Base-by-base conservation (phyloP, 2,113 vertebrate genomes). In the Nannospalax galili region DNA sequence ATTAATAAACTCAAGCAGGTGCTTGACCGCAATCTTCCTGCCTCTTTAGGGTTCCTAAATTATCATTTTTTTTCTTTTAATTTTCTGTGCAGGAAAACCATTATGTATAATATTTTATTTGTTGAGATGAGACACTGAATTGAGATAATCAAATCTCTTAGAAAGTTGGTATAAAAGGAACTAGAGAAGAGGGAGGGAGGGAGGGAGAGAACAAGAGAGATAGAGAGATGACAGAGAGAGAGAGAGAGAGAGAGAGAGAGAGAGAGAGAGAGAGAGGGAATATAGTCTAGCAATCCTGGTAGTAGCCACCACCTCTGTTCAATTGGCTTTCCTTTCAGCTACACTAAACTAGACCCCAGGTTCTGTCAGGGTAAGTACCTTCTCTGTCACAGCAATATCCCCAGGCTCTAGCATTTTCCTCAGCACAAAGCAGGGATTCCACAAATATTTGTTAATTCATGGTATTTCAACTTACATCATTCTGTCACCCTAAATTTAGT, bases 11-110 rank as follows among this genome's bases (percentile, higher is more conserved):
- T 58, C 26, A 58, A 45, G 60, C 60, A 79, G 67, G 20, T 56
- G 28, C 35, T 91, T 84, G 65, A 62, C 28, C 86, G 73, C 79
- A 92, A 77, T 84, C 77, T 90, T 37, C 77, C n/a, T 90, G 85
- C 14, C 28, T 90, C 80, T 77, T 88, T 73, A 52, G 28, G 22
- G 8, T 94, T 91, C 67, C 45, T 94, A 88, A 89, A 35, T 73
- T 93, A 89, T 19, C 45, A 77, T n/a, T n/a, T n/a, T 84, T 92
- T 69, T 12, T 94, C 35, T 64, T 10, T 75, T 91, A 85, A 75
- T 88, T 80, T 15, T 91, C 86, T 88, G 48, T 91, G 87, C 80
- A 88, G 48, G 72, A 94, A 95, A 94, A 60, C 28, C 75, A 28
- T 65, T 72, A 4, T 92, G 74, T 14, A 65, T 74, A 92, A 65